A percentile compares a stretch with the other conserved stretches of the same genome.
These are phyloP conservation scores for Clanis bilineata DNA, from an alignment of 2,888 invertebrate species.

Conservation along the genomic window DNA sequence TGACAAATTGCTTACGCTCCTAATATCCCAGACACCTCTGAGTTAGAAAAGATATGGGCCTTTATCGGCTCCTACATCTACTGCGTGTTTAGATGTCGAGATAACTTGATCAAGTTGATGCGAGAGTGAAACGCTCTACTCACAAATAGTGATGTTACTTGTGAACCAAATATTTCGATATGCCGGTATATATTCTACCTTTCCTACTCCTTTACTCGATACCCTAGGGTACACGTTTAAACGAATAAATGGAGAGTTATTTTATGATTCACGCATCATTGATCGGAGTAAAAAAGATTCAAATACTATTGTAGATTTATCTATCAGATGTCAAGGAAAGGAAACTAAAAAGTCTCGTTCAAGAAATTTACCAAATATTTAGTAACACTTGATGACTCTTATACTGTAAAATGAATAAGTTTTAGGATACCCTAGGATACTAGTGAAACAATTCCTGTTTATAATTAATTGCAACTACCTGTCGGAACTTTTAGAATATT, in stretches of 20 bases:
- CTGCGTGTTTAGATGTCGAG: conserved; percentile 68
- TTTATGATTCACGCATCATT: too few relatives aligned
- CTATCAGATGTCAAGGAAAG: too few relatives aligned
- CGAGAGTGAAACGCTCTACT: conserved; percentile 34
- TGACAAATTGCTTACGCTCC: conserved; percentile 80
- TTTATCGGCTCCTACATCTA: conserved; percentile 69
- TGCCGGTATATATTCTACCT: background rate
- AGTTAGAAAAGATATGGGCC: conserved; percentile 57
- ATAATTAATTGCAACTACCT: conserved; percentile 4
- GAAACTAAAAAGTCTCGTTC: too few relatives aligned
- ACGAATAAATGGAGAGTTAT: too few relatives aligned
- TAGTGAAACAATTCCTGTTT: background rate
- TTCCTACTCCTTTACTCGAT: background rate
- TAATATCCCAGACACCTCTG: conserved; percentile 76
- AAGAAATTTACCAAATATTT: too few relatives aligned
- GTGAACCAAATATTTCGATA: conserved; percentile 15
- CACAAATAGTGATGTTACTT: conserved; percentile 17
- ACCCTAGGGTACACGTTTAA: too few relatives aligned
- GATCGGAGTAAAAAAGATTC: too few relatives aligned
- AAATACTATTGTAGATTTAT: too few relatives aligned
- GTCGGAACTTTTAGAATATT: conserved; percentile 20
- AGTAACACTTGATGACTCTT: too few relatives aligned
- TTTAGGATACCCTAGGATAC: too few relatives aligned
- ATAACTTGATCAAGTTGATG: conserved; percentile 71
- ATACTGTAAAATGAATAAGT: too few relatives aligned